Percentiles rank a stretch among this genome's conserved stretches.
These are phyloP conservation scores for Tetragnatha montana DNA, from an alignment of 2,888 invertebrate genomes.

Conservation along the genomic window DNA sequence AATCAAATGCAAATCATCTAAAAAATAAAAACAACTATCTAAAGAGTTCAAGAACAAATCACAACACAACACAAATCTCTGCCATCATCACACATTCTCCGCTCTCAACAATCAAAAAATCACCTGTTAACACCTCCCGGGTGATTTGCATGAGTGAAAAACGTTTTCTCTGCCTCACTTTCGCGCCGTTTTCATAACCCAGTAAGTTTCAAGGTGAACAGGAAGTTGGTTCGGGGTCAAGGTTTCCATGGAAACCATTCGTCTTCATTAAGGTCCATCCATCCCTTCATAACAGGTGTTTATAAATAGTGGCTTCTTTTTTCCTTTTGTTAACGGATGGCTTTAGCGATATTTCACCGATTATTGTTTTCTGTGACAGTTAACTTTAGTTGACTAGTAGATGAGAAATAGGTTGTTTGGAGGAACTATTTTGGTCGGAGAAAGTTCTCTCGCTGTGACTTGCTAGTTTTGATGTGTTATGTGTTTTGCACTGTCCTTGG, in stretches of 20 bases:
- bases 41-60: too few relatives aligned
- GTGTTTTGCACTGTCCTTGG: too few relatives aligned
- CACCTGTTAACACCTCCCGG: background rate
- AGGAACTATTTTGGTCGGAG: too few relatives aligned
- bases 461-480: too few relatives aligned
- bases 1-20: too few relatives aligned
- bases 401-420: background rate
- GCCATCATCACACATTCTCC: background rate
- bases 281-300: background rate
- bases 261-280: slow-evolving; percentile 19
- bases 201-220: slow-evolving; percentile 50
- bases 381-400: background rate
- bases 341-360: background rate
- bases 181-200: slow-evolving; percentile 25
- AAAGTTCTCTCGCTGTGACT: too few relatives aligned
- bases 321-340: background rate
- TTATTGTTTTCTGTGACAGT: background rate
- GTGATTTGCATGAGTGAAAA: slow-evolving; percentile 15
- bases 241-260: slow-evolving; percentile 13
- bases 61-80: background rate
- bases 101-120: background rate
- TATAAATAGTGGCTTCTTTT: too few relatives aligned
- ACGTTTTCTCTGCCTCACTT: background rate
- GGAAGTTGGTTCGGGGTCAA: slow-evolving; percentile 41
- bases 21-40: too few relatives aligned